phyloP scores from a whole-genome alignment of 2,888 invertebrate genomes.

The Spicauda simplicius region DNA sequence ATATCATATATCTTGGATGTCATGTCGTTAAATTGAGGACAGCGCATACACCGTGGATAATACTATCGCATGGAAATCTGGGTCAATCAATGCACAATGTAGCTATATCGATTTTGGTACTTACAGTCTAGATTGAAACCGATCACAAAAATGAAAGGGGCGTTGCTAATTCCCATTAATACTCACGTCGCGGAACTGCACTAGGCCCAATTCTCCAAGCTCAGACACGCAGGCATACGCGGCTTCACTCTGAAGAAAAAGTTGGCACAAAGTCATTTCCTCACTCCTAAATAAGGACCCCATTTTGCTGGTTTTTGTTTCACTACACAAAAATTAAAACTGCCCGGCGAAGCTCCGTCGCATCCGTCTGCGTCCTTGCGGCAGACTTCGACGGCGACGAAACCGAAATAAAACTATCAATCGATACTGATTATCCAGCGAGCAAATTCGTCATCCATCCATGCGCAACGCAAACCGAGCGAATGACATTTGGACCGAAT shows the following conservation, averaged over 20 bases:
- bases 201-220: conserved; percentile 97
- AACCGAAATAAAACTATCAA: conserved; percentile 71
- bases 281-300: conserved; percentile 98
- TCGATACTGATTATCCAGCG: conserved; percentile 58
- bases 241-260: conserved; percentile 99
- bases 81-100: conserved; percentile 32
- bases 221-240: conserved; percentile 99
- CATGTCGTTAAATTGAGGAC: conserved; percentile 27
- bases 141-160: conserved; percentile 42
- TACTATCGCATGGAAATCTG: conserved; percentile 26
- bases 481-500: conserved; percentile 46
- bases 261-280: conserved; percentile 99
- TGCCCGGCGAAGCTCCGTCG: conserved; percentile 64
- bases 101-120: conserved; percentile 9
- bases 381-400: conserved; percentile 77
- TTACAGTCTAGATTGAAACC: background rate
- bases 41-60: conserved; percentile 18
- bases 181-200: conserved; percentile 98
- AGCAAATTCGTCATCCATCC: conserved; percentile 47
- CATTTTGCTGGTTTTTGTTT: conserved; percentile 83
- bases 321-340: conserved; percentile 61
- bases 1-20: conserved; percentile 10
- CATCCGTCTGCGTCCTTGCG: conserved; percentile 62
- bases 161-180: conserved; percentile 42
- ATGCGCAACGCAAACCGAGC: conserved; percentile 55